phyloP scores from a whole-genome alignment of 2,888 invertebrate genomes.

The Agrotis ipsilon region DNA sequence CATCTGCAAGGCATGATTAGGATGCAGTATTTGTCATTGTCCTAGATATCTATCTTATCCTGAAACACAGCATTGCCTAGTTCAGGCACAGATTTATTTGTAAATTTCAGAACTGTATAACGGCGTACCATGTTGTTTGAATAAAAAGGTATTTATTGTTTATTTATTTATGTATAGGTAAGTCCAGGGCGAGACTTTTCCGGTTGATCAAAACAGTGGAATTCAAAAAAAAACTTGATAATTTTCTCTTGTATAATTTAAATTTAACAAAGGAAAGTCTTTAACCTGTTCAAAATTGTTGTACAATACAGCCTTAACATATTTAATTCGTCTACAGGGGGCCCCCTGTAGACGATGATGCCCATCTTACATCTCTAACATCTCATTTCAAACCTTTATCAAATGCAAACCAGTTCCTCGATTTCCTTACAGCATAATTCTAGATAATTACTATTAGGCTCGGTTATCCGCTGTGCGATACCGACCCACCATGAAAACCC shows the following conservation, averaged over 20 bases:
- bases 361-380: constrained; percentile 14
- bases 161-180: not conserved
- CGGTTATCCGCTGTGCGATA: constrained; percentile 35
- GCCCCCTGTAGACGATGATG: no score
- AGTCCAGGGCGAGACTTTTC: not conserved
- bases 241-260: no score
- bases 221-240: no score
- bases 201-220: not conserved
- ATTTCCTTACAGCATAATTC: constrained; percentile 21
- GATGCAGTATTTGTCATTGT: not conserved
- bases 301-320: not conserved
- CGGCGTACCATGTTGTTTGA: no score
- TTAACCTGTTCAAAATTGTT: not conserved
- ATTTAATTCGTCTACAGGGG: not conserved
- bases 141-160: no score
- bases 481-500: constrained; percentile 55
- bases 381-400: not conserved
- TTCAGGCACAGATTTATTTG: no score
- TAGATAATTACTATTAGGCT: constrained; percentile 34
- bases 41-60: no score
- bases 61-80: no score
- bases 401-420: constrained; percentile 13
- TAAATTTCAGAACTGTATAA: no score
- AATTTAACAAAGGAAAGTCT: no score
- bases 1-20: not conserved